Conservation (phyloP, 2,888 invertebrate genomes). For the Cryptus viduatorius region DNA sequence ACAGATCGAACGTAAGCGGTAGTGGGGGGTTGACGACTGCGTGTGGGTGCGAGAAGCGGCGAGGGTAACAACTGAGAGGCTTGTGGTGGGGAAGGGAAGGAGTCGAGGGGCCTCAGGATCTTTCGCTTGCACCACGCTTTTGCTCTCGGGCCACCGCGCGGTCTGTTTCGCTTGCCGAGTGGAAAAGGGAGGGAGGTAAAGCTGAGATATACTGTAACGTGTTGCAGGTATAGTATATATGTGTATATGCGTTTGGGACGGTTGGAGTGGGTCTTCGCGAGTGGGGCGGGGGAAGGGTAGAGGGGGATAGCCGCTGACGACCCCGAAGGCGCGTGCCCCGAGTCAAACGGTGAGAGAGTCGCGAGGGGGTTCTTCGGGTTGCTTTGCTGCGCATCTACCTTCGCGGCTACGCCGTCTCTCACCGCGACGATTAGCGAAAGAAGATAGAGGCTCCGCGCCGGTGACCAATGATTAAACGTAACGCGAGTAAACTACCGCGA, state of each 20-base stretch:
- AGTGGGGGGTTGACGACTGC: slow-evolving; percentile 61
- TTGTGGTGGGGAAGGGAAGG: slow-evolving; percentile 29
- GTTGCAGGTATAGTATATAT: slow-evolving; percentile 13
- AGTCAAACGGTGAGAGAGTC: slow-evolving; percentile 75
- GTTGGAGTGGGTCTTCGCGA: slow-evolving; percentile 59
- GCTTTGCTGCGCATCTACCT: slow-evolving; percentile 48
- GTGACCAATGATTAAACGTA: slow-evolving; percentile 28
- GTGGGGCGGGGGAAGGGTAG: slow-evolving; percentile 72
- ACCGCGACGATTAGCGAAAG: slow-evolving; percentile 57
- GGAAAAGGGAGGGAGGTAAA: slow-evolving; percentile 51
- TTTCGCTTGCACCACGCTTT: slow-evolving; percentile 56
- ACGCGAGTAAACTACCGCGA: slow-evolving; percentile 12
- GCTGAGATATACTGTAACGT: slow-evolving; percentile 1
- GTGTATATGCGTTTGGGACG: slow-evolving; percentile 25
- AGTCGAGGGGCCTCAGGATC: slow-evolving; percentile 6
- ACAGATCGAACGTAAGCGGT: slow-evolving; percentile 41
- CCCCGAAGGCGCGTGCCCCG: slow-evolving; percentile 81
- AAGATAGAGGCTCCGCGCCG: slow-evolving; percentile 23
- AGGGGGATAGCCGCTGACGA: slow-evolving; percentile 75
- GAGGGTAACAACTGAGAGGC: slow-evolving; percentile 41
- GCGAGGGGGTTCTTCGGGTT: slow-evolving; percentile 61
- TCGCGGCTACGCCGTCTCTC: slow-evolving; percentile 36
- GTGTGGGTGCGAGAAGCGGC: slow-evolving; percentile 60
- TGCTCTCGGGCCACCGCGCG: slow-evolving; percentile 51
- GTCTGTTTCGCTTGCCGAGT: slow-evolving; percentile 31